phyloP scores from a whole-genome alignment of 23 tunicate species.

The Trididemnum nubilum region DNA sequence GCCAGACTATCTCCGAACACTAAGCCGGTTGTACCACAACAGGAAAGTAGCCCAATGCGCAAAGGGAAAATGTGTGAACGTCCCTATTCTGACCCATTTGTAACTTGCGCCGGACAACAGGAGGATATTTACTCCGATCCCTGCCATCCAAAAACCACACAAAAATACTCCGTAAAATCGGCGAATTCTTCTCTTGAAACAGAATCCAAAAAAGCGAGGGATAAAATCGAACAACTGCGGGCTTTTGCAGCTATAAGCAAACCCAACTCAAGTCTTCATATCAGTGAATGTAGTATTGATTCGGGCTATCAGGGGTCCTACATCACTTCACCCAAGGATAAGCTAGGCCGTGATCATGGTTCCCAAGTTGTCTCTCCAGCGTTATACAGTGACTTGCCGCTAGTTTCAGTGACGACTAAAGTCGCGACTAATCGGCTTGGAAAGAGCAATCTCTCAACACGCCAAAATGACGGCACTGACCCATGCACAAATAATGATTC shows the following conservation, averaged over 20 bases:
- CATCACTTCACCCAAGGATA: slow-evolving; percentile 38
- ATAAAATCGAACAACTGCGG: background rate
- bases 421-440: background rate
- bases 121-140: slow-evolving; percentile 7
- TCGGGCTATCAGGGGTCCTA: slow-evolving; percentile 69
- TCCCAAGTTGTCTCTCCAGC: slow-evolving; percentile 57
- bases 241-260: background rate
- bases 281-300: slow-evolving; percentile 71
- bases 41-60: background rate
- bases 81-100: slow-evolving; percentile 43
- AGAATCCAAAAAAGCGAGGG: slow-evolving; percentile 1
- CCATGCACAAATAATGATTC: background rate
- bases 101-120: background rate
- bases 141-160: slow-evolving; percentile 4
- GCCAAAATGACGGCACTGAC: background rate
- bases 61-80: slow-evolving; percentile 22
- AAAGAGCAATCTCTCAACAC: background rate
- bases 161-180: slow-evolving; percentile 11
- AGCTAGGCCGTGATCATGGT: slow-evolving; percentile 32
- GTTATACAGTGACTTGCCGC: slow-evolving; percentile 45
- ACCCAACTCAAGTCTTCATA: slow-evolving; percentile 36
- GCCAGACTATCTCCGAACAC: no score
- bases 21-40: no score
- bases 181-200: slow-evolving; percentile 29
- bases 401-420: background rate